Evolutionary conservation across 2,113 vertebrate species (phyloP).

Genomic region (Psittacula cyanocephala): DNA sequence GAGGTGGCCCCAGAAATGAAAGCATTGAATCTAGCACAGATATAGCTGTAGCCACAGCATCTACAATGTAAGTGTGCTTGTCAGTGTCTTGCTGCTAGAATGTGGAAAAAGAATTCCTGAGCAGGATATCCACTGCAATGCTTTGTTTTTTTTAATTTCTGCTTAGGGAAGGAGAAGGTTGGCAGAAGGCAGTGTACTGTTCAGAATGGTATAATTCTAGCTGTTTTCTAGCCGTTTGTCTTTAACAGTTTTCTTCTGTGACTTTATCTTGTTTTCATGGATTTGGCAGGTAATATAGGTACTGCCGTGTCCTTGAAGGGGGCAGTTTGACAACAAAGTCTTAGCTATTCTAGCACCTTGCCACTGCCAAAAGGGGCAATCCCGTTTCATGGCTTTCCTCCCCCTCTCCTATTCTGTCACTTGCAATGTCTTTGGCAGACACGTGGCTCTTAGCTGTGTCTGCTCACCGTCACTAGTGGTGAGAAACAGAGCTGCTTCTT

Average conservation of each 20-base stretch:
- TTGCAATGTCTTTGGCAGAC: background rate
- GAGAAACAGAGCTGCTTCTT: background rate
- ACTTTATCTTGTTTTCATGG: background rate
- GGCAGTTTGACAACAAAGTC: background rate
- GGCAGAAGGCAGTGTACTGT: background rate
- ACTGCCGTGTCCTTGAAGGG: background rate
- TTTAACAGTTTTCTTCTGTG: background rate
- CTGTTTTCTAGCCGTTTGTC: background rate
- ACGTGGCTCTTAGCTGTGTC: background rate
- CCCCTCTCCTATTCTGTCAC: background rate
- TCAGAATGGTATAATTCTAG: background rate
- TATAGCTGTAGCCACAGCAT: background rate
- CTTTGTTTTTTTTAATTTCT: background rate
- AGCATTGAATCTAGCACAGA: background rate
- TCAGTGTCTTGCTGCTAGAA: background rate
- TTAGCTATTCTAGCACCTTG: background rate
- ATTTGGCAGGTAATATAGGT: background rate
- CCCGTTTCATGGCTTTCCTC: background rate
- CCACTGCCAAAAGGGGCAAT: background rate
- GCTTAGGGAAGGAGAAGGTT: background rate
- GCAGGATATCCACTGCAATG: background rate
- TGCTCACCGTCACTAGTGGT: background rate
- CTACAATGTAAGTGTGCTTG: background rate
- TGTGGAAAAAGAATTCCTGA: background rate
- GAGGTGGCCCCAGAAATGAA: background rate